Percentiles rank a stretch among this genome's conserved stretches.
phyloP scores from a whole-genome alignment of 2,113 vertebrate species.

The Clarias batrachus region DNA sequence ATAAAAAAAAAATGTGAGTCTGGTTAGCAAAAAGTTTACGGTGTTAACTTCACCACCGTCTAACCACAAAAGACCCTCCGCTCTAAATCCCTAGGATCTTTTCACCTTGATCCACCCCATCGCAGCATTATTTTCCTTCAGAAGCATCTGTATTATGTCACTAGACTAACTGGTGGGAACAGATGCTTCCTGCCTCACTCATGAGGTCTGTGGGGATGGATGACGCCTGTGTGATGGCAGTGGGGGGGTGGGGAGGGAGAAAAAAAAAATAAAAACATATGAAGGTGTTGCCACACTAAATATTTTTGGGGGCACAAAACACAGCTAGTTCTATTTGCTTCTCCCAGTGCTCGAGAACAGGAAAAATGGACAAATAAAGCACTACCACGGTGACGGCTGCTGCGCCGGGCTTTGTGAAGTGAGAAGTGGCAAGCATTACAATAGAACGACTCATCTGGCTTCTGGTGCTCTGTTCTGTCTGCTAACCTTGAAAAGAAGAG shows the following conservation, averaged over 20 bases:
- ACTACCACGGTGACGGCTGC: neutral
- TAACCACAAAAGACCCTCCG: conserved; percentile 27
- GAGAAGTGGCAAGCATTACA: conserved; percentile 33
- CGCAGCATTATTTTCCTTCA: neutral
- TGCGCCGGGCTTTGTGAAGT: conserved; percentile 20
- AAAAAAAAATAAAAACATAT: conserved; percentile 48
- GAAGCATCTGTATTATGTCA: neutral
- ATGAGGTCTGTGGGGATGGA: conserved; percentile 27
- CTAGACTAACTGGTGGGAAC: conserved; percentile 25
- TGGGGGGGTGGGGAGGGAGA: conserved; percentile 11
- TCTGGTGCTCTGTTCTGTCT: conserved; percentile 7
- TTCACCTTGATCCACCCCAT: conserved; percentile 9
- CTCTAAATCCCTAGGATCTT: neutral
- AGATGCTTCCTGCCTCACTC: conserved; percentile 38
- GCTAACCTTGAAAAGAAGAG: conserved; percentile 40
- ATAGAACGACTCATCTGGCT: conserved; percentile 39
- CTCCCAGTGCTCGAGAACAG: neutral
- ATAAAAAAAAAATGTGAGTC: conserved; percentile 36
- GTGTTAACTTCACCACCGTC: conserved; percentile 35
- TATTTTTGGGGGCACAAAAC: conserved; percentile 55
- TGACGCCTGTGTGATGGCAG: conserved; percentile 35
- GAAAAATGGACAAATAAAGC: conserved; percentile 28
- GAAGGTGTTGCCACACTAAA: conserved; percentile 61
- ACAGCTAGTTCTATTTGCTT: conserved; percentile 39
- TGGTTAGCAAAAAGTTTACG: conserved; percentile 26